Conservation (phyloP, 2,888 invertebrate species). For the Eulithis prunata region DNA sequence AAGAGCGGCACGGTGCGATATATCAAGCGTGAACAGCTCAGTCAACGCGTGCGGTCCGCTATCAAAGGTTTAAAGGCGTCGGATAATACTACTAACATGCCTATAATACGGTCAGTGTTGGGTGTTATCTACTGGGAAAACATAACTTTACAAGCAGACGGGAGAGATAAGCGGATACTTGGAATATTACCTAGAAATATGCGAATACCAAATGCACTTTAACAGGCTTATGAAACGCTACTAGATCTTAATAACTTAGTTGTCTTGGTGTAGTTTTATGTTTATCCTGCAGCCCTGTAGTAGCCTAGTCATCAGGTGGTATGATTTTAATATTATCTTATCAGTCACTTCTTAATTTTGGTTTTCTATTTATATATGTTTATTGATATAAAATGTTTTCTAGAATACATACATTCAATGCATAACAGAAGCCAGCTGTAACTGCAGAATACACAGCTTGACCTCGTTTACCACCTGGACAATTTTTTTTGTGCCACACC, state of each 20-base stretch:
- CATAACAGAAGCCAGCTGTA: background rate
- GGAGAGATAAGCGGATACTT: slow-evolving; percentile 22
- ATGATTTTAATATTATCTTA: no score
- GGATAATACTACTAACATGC: slow-evolving; percentile 25
- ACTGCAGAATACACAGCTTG: background rate
- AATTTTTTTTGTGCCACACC: slow-evolving; percentile 7
- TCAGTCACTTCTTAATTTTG: no score
- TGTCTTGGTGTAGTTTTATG: no score
- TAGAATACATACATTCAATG: no score
- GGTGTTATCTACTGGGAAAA: slow-evolving; percentile 4
- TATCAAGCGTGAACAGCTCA: slow-evolving; percentile 32
- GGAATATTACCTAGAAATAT: slow-evolving; percentile 21
- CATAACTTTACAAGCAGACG: slow-evolving; percentile 20
- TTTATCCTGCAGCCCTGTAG: no score
- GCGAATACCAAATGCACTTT: slow-evolving; percentile 11
- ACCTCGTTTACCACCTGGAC: background rate
- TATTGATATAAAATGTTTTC: no score
- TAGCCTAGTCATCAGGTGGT: no score
- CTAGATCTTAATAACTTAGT: background rate
- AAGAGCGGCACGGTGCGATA: slow-evolving; percentile 42
- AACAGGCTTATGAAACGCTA: slow-evolving; percentile 1
- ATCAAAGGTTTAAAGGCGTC: slow-evolving; percentile 29
- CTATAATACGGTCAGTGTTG: background rate
- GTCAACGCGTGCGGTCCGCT: slow-evolving; percentile 39
- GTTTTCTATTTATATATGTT: no score